Evolutionary conservation across 2,113 vertebrate species (phyloP).

Genomic region (Protomyctophum bolini): DNA sequence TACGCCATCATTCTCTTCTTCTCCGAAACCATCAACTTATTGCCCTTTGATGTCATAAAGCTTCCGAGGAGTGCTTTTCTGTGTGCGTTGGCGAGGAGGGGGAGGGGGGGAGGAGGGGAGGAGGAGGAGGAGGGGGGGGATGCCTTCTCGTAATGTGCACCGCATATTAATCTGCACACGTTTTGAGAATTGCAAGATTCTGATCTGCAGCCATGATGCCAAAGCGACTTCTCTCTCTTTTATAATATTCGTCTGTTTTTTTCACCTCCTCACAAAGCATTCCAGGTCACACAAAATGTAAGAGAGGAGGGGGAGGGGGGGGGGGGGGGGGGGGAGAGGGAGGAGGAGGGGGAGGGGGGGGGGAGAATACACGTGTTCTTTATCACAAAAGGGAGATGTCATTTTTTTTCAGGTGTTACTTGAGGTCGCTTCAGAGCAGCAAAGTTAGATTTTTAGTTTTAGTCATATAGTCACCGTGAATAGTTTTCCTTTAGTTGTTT

Average conservation of each 20-base stretch:
- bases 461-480: neutral
- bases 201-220: constrained; percentile 18
- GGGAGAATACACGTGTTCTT: constrained; percentile 21
- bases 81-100: no score
- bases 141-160: constrained; percentile 18
- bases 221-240: neutral
- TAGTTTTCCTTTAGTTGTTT: constrained; percentile 19
- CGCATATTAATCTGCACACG: neutral
- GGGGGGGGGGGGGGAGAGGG: neutral
- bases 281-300: neutral
- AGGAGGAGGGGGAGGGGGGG: neutral
- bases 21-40: no score
- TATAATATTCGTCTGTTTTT: neutral
- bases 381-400: neutral
- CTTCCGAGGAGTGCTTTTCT: constrained; percentile 1
- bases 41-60: neutral
- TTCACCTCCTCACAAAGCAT: constrained; percentile 1
- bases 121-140: no score
- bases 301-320: neutral
- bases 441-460: no score
- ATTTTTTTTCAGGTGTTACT: neutral
- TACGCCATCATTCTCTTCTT: no score
- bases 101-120: neutral
- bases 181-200: constrained; percentile 21
- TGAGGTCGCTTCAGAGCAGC: no score